phyloP scores from a whole-genome alignment of 2,797 vertebrate species.

The Galago senegalensis region DNA sequence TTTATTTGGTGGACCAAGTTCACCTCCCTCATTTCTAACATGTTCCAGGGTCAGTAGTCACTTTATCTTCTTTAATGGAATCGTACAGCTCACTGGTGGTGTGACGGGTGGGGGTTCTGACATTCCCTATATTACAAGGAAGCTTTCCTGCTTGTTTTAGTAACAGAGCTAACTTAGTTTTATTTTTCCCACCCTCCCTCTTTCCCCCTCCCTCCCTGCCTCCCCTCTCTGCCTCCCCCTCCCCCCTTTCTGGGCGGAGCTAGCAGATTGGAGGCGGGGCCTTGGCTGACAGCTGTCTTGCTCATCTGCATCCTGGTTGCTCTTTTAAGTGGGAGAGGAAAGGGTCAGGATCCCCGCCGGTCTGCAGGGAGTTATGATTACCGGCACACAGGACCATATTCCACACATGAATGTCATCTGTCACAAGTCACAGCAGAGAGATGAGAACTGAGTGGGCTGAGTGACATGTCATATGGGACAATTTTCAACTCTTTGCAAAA shows the following conservation, averaged over 20 bases:
- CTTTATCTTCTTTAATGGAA: neutral
- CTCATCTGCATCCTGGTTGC: neutral
- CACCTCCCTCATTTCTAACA: neutral
- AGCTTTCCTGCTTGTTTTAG: neutral
- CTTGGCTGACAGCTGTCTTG: neutral
- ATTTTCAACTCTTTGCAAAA: neutral
- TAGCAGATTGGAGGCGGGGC: neutral
- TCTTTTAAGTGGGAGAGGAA: neutral
- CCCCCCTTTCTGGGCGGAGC: too few relatives aligned
- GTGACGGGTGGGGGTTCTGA: neutral
- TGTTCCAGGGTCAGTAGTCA: neutral
- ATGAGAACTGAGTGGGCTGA: too few relatives aligned
- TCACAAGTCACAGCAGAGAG: neutral
- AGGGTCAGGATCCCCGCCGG: neutral
- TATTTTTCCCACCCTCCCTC: too few relatives aligned
- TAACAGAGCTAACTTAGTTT: neutral
- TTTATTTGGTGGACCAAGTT: too few relatives aligned
- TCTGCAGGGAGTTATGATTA: neutral
- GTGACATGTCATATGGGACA: neutral
- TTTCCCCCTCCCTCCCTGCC: too few relatives aligned
- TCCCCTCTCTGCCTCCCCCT: too few relatives aligned
- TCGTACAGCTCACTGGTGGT: too few relatives aligned
- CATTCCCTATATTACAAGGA: accelerated
- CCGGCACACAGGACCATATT: neutral
- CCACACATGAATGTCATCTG: neutral